A percentile compares a stretch with the other conserved stretches of the same genome.
These are phyloP conservation scores for Nerophis ophidion DNA, from an alignment of 2,113 vertebrate species.

Conservation along the genomic window DNA sequence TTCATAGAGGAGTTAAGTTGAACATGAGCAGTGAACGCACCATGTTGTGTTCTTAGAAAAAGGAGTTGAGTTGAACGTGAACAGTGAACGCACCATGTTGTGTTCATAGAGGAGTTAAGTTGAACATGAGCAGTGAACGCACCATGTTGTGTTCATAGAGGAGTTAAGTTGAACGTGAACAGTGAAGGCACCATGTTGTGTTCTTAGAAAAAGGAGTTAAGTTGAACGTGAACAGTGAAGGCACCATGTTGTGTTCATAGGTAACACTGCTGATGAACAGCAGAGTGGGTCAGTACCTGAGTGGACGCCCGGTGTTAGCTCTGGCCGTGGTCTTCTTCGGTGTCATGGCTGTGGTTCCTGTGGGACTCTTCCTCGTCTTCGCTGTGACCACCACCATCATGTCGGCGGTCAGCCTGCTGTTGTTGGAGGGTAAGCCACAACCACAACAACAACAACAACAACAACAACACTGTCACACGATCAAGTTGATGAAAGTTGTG, in stretches of 20 bases:
- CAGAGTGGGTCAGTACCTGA: conserved; percentile 74
- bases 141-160: conserved; percentile 55
- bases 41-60: background rate
- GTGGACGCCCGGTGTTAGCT: conserved; percentile 76
- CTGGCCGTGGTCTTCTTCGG: conserved; percentile 76
- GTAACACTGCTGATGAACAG: conserved; percentile 77
- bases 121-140: background rate
- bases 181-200: background rate
- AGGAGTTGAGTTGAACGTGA: background rate
- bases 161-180: background rate
- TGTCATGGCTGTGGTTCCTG: conserved; percentile 71
- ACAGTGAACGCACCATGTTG: background rate
- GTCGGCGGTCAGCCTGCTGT: conserved; percentile 72
- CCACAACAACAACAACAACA: background rate
- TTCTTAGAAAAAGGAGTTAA: background rate
- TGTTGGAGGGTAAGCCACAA: conserved; percentile 77
- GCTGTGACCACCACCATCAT: conserved; percentile 71
- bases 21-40: background rate
- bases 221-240: background rate
- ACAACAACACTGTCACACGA: background rate
- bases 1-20: no score
- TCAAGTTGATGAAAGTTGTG: background rate
- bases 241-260: conserved; percentile 52
- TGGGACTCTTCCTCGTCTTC: conserved; percentile 78
- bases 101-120: background rate